Evolutionary conservation across 2,113 vertebrate species (phyloP).

Genomic region (Grammomys surdaster): DNA sequence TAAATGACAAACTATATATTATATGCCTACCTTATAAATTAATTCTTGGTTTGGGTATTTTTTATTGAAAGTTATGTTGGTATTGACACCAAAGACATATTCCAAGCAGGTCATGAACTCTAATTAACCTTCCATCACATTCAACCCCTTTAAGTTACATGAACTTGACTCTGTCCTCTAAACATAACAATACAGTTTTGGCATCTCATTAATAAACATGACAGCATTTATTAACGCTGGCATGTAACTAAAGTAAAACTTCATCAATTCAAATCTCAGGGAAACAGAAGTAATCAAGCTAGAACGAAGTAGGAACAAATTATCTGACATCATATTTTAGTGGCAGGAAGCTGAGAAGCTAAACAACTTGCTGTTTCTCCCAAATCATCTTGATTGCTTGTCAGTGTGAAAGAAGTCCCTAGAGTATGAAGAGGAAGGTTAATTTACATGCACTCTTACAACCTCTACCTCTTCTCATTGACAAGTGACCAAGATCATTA

Average conservation of each 20-base stretch:
- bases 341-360: constrained; percentile 66
- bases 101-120: constrained; percentile 76
- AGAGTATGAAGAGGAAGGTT: constrained; percentile 68
- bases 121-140: constrained; percentile 82
- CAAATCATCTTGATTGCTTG: constrained; percentile 79
- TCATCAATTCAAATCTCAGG: constrained; percentile 83
- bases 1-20: constrained; percentile 24
- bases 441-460: constrained; percentile 72
- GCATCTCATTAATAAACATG: constrained; percentile 83
- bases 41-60: constrained; percentile 60
- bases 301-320: constrained; percentile 82
- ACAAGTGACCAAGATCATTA: constrained; percentile 75
- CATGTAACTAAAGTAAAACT: constrained; percentile 81
- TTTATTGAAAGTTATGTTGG: constrained; percentile 61
- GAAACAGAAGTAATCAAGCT: constrained; percentile 83
- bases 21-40: constrained; percentile 47
- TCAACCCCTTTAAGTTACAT: constrained; percentile 77
- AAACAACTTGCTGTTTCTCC: constrained; percentile 77
- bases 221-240: constrained; percentile 83
- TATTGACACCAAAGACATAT: constrained; percentile 69
- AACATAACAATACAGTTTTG: constrained; percentile 79
- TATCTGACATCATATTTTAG: constrained; percentile 82
- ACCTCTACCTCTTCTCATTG: constrained; percentile 64
- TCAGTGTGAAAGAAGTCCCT: constrained; percentile 56
- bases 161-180: constrained; percentile 83